A percentile compares a stretch with the other conserved stretches of the same genome.
Conservation (phyloP, 2,888 invertebrate species). For the Nasonovia ribisnigri region DNA sequence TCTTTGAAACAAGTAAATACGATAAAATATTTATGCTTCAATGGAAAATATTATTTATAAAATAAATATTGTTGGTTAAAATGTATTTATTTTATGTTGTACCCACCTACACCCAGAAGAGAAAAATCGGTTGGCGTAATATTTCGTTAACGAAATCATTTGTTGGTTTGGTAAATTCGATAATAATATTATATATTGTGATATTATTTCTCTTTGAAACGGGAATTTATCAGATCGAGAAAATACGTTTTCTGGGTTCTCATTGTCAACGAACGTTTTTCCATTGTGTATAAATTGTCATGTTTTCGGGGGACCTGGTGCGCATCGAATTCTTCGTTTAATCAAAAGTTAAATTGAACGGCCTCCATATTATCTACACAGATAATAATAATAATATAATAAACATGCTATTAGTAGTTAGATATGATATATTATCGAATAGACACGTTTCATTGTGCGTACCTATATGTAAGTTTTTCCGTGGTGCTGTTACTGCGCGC, state of each 20-base stretch:
- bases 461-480: background rate
- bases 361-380: background rate
- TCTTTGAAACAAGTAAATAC: background rate
- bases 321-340: background rate
- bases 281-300: background rate
- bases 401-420: background rate
- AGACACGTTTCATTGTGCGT: background rate
- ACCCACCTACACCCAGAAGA: background rate
- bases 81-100: background rate
- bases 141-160: background rate
- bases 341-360: constrained; percentile 17
- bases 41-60: background rate
- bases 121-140: background rate
- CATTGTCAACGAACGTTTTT: background rate
- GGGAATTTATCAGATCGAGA: background rate
- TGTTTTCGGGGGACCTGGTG: background rate
- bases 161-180: background rate
- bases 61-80: constrained; percentile 2
- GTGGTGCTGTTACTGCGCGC: too few relatives aligned
- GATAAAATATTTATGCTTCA: background rate
- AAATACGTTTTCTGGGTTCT: background rate
- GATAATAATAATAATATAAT: background rate
- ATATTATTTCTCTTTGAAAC: background rate
- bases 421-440: background rate
- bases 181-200: background rate